These are phyloP conservation scores for Melipona beecheii DNA, from an alignment of 2,888 invertebrate species.

Conservation along the genomic window DNA sequence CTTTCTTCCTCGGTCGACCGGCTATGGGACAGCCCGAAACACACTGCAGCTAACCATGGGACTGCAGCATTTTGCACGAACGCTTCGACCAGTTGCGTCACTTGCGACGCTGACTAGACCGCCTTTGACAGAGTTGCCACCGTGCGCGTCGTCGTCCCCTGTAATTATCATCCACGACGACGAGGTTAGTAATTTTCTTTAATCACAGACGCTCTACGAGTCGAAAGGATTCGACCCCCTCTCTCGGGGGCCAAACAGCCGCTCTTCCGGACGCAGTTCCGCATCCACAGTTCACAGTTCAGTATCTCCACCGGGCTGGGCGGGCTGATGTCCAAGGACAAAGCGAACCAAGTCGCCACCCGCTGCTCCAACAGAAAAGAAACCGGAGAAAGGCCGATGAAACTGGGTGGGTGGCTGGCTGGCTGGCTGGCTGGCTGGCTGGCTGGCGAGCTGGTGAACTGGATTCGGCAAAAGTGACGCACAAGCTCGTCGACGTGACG, in stretches of 20 bases:
- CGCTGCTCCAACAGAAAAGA: too few relatives aligned
- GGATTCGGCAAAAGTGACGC: slow-evolving; percentile 38
- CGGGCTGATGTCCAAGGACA: slow-evolving; percentile 32
- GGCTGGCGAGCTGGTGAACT: background rate
- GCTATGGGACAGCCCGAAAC: background rate
- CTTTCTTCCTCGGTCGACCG: slow-evolving; percentile 37
- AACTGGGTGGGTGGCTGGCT: too few relatives aligned
- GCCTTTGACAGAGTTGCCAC: background rate
- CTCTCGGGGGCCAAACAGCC: slow-evolving; percentile 46
- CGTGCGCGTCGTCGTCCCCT: slow-evolving; percentile 55
- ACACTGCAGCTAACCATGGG: slow-evolving; percentile 36
- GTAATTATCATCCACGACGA: slow-evolving; percentile 81
- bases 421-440: background rate
- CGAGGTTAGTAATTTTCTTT: slow-evolving; percentile 82
- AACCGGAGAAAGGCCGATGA: too few relatives aligned
- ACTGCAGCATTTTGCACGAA: slow-evolving; percentile 52
- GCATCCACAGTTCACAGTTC: slow-evolving; percentile 20
- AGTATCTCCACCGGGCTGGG: slow-evolving; percentile 27
- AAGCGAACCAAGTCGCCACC: slow-evolving; percentile 27
- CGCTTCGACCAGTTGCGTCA: slow-evolving; percentile 1
- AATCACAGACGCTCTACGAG: slow-evolving; percentile 79
- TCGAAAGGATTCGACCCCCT: slow-evolving; percentile 68
- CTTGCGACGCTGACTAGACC: background rate
- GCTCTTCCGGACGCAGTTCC: slow-evolving; percentile 17
- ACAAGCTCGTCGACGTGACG: background rate